phyloP scores from a whole-genome alignment of 2,888 invertebrate species.

The Cyrtodaria siliqua region DNA sequence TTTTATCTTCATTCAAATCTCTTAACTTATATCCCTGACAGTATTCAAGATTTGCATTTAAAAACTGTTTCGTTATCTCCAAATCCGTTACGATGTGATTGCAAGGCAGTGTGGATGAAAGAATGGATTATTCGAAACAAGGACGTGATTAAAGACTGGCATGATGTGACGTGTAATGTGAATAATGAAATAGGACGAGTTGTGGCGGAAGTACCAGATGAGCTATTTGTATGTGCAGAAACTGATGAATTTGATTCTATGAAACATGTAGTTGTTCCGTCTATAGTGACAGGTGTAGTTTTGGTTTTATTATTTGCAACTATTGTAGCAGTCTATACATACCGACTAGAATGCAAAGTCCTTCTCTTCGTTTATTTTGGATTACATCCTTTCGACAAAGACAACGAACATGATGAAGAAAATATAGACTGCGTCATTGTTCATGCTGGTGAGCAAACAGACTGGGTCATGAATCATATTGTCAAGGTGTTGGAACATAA shows the following conservation, averaged over 20 bases:
- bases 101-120: slow-evolving; percentile 68
- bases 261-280: slow-evolving; percentile 56
- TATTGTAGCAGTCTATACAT: slow-evolving; percentile 45
- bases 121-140: slow-evolving; percentile 54
- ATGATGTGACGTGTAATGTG: slow-evolving; percentile 51
- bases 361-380: slow-evolving; percentile 68
- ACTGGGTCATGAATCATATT: slow-evolving; percentile 66
- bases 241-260: slow-evolving; percentile 51
- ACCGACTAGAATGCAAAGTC: slow-evolving; percentile 67
- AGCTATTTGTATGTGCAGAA: slow-evolving; percentile 56
- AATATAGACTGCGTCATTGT: slow-evolving; percentile 62
- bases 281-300: slow-evolving; percentile 34
- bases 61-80: not conserved
- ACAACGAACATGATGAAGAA: slow-evolving; percentile 49
- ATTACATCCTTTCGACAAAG: slow-evolving; percentile 69
- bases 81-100: slow-evolving; percentile 69
- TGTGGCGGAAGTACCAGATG: slow-evolving; percentile 46
- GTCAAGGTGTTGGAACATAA: slow-evolving; percentile 54
- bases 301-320: slow-evolving; percentile 30
- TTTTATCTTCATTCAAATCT: not conserved
- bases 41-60: not conserved
- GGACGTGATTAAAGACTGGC: slow-evolving; percentile 36
- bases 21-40: not conserved
- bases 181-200: slow-evolving; percentile 36
- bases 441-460: slow-evolving; percentile 51